Conservation (phyloP, 2,113 vertebrate genomes). For the Sinocyclocheilus rhinocerous region DNA sequence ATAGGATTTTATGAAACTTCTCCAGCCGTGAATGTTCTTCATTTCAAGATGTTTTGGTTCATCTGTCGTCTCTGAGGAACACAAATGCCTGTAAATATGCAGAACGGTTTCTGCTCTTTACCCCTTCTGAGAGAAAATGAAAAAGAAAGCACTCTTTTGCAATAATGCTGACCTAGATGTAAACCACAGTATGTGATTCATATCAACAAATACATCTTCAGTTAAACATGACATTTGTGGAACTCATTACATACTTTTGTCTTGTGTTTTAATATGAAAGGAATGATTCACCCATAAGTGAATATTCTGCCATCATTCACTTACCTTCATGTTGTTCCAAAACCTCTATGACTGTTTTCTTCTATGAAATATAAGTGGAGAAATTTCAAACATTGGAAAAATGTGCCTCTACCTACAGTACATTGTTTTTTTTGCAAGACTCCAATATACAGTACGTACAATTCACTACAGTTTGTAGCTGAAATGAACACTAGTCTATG, state of each 20-base stretch:
- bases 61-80: constrained; percentile 18
- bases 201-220: neutral
- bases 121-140: neutral
- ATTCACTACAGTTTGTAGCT: neutral
- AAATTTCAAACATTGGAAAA: neutral
- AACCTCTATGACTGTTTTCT: neutral
- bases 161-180: neutral
- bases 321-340: neutral
- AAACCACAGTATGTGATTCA: neutral
- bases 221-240: neutral
- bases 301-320: neutral
- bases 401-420: neutral
- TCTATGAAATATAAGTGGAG: neutral
- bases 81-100: constrained; percentile 23
- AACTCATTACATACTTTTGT: neutral
- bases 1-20: neutral
- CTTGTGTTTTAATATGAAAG: neutral
- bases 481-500: neutral
- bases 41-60: constrained; percentile 37
- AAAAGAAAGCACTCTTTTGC: neutral
- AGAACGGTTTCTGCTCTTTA: constrained; percentile 2
- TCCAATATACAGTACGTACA: neutral
- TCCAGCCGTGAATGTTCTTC: neutral
- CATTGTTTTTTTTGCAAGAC: neutral
- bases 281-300: neutral